Evolutionary conservation across 2,113 vertebrate genomes (phyloP).

Genomic region (Apodemus speciosus): DNA sequence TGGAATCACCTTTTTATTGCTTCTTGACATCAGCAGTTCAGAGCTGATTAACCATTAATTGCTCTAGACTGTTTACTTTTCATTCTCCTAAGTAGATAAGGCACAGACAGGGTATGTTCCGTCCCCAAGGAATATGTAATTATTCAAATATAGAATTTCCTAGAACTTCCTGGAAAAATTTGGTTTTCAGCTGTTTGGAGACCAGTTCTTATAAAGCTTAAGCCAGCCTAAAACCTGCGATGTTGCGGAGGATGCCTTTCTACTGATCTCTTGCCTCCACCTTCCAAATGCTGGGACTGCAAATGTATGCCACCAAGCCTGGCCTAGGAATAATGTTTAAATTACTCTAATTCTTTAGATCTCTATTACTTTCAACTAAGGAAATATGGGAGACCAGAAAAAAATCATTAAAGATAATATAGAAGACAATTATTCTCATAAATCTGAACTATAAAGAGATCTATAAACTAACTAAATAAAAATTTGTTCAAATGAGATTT

Average conservation of each 20-base stretch:
- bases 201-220: not conserved
- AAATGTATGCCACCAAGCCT: not conserved
- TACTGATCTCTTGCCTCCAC: not conserved
- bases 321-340: slow-evolving; percentile 4
- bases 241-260: not conserved
- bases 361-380: slow-evolving; percentile 40
- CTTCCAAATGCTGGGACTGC: not conserved
- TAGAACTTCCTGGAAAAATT: slow-evolving; percentile 35
- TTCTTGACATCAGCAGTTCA: slow-evolving; percentile 61
- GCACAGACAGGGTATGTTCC: slow-evolving; percentile 39
- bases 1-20: slow-evolving; percentile 59
- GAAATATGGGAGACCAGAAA: slow-evolving; percentile 39
- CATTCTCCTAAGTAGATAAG: slow-evolving; percentile 66
- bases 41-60: slow-evolving; percentile 66
- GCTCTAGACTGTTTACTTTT: slow-evolving; percentile 42
- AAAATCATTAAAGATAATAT: slow-evolving; percentile 42
- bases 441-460: slow-evolving; percentile 36
- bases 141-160: slow-evolving; percentile 15
- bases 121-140: slow-evolving; percentile 51
- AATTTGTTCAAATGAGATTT: slow-evolving; percentile 33
- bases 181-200: not conserved
- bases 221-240: not conserved
- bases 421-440: slow-evolving; percentile 36
- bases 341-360: slow-evolving; percentile 43
- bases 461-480: slow-evolving; percentile 53